A percentile compares a stretch with the other conserved stretches of the same genome.
phyloP scores from a whole-genome alignment of 2,797 vertebrate genomes.

The Catostomus latipinnis region DNA sequence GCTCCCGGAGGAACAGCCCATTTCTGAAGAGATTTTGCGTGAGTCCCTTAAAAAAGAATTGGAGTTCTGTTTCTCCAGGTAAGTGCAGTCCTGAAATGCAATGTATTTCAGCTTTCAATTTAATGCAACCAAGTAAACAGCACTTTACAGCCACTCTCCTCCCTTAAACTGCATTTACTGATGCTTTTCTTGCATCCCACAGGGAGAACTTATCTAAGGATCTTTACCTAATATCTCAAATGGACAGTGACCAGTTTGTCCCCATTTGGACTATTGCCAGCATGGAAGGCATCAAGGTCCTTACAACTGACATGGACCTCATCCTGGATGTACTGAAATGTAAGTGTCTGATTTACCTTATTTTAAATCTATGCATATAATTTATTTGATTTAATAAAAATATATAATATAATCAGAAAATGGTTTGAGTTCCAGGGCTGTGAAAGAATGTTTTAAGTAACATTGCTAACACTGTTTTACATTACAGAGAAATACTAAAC shows the following conservation, averaged over 20 bases:
- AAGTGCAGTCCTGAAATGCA: constrained; percentile 41
- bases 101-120: not conserved
- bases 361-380: not conserved
- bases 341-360: constrained; percentile 73
- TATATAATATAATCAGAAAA: too few species aligned
- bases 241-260: constrained; percentile 98
- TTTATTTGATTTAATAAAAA: too few species aligned
- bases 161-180: not conserved
- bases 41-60: constrained; percentile 96
- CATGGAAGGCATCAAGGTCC: constrained; percentile 96
- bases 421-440: too few species aligned
- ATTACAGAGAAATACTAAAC: too few species aligned
- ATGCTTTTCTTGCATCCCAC: constrained; percentile 46
- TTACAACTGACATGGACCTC: constrained; percentile 93
- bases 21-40: constrained; percentile 89
- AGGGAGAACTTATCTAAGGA: constrained; percentile 98
- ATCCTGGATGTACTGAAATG: constrained; percentile 96
- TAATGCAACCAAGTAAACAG: constrained; percentile 1
- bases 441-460: too few species aligned
- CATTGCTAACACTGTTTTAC: too few species aligned
- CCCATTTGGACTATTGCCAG: constrained; percentile 98
- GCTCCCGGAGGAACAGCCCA: constrained; percentile 74
- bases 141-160: constrained; percentile 18
- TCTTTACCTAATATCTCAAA: constrained; percentile 98
- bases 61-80: constrained; percentile 98